Evolutionary conservation across 2,113 vertebrate species (phyloP).

Genomic region (Trogon surrucura): DNA sequence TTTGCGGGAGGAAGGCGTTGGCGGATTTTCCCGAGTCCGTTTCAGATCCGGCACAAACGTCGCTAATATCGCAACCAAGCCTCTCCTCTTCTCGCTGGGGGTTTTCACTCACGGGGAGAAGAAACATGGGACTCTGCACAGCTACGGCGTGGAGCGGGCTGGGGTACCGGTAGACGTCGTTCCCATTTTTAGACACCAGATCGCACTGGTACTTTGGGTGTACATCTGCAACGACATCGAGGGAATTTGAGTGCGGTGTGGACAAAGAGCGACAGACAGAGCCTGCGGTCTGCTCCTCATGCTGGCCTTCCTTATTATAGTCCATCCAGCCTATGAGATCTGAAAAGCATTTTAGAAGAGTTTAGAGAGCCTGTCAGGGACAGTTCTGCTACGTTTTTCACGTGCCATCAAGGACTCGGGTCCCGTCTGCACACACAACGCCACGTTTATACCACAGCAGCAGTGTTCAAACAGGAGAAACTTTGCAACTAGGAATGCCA

Average conservation of each 20-base stretch:
- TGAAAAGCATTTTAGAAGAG: constrained; percentile 76
- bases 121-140: constrained; percentile 88
- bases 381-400: not conserved
- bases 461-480: not conserved
- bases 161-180: constrained; percentile 88
- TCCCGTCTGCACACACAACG: not conserved
- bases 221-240: constrained; percentile 80
- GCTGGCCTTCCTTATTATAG: constrained; percentile 79
- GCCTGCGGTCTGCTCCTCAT: constrained; percentile 77
- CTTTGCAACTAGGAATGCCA: not conserved
- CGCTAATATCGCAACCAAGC: constrained; percentile 41
- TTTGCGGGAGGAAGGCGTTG: constrained; percentile 59
- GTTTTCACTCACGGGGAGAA: constrained; percentile 78
- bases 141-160: constrained; percentile 90
- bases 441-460: not conserved
- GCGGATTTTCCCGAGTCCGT: constrained; percentile 68
- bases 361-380: constrained; percentile 57
- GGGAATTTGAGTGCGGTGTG: constrained; percentile 80
- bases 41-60: constrained; percentile 62
- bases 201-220: constrained; percentile 89
- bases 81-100: constrained; percentile 79
- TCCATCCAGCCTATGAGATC: constrained; percentile 87
- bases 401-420: not conserved
- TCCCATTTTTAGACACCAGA: constrained; percentile 87
- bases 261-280: constrained; percentile 77